These are phyloP conservation scores for Cantharis rustica DNA, from an alignment of 2,888 invertebrate genomes.

Conservation along the genomic window DNA sequence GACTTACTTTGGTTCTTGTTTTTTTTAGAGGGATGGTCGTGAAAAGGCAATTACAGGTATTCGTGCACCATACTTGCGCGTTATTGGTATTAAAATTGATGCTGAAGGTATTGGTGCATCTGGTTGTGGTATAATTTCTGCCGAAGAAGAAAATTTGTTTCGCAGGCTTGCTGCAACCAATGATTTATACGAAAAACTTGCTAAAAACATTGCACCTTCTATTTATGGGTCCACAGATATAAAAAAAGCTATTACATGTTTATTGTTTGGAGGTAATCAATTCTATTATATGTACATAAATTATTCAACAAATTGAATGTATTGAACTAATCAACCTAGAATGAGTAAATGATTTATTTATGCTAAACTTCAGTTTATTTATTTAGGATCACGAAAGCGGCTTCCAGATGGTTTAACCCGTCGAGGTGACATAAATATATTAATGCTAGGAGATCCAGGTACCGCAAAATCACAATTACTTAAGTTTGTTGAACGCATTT, in stretches of 20 bases:
- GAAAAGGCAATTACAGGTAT: constrained; percentile 89
- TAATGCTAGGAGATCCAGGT: constrained; percentile 96
- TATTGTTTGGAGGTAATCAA: constrained; percentile 84
- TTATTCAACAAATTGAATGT: too few species aligned
- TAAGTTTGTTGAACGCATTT: constrained; percentile 95
- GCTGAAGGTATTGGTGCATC: constrained; percentile 75
- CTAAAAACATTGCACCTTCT: constrained; percentile 93
- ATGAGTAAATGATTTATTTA: too few species aligned
- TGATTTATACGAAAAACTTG: constrained; percentile 86
- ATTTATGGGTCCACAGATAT: constrained; percentile 94
- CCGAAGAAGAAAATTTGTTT: constrained; percentile 82
- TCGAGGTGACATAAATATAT: constrained; percentile 94
- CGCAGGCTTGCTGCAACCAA: constrained; percentile 81
- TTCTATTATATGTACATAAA: too few species aligned
- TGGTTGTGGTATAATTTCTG: constrained; percentile 60
- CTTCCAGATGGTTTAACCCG: constrained; percentile 95
- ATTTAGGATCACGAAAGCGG: constrained; percentile 73
- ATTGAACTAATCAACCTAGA: too few species aligned
- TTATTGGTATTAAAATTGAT: constrained; percentile 89
- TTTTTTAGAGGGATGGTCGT: constrained; percentile 65
- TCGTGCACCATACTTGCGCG: constrained; percentile 90
- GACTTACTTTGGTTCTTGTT: background rate
- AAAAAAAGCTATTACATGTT: constrained; percentile 94
- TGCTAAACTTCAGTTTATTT: background rate
- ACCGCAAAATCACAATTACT: constrained; percentile 98